Conservation (phyloP, 2,113 vertebrate species). For the Himantopus leucocephalus region DNA sequence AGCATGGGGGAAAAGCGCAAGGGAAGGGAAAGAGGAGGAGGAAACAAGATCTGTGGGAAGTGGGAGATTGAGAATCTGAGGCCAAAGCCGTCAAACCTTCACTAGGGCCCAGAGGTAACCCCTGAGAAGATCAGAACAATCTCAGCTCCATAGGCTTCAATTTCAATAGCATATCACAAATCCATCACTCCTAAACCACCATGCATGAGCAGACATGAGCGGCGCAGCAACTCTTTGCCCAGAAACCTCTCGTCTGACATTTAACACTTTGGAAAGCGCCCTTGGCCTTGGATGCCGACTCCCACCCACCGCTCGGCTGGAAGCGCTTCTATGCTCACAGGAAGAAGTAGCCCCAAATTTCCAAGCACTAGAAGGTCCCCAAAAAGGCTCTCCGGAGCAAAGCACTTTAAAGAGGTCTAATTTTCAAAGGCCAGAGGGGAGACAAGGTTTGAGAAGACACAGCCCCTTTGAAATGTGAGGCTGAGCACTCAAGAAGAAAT, state of each 20-base stretch:
- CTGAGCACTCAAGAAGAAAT: background rate
- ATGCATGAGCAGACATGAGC: background rate
- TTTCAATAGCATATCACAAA: background rate
- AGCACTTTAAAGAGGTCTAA: background rate
- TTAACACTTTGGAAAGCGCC: background rate
- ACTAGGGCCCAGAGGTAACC: background rate
- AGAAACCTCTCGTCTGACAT: background rate
- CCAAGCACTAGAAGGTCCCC: background rate
- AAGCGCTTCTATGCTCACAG: accelerated
- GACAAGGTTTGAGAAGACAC: background rate
- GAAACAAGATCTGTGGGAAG: background rate
- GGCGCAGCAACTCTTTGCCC: background rate
- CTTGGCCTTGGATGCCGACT: background rate
- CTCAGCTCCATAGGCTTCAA: background rate
- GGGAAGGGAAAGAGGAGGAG: background rate
- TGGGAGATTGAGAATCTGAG: background rate
- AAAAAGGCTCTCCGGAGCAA: background rate
- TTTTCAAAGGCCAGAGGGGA: background rate
- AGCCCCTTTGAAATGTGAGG: background rate
- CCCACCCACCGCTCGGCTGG: background rate
- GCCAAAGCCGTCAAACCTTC: background rate
- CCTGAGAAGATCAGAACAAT: background rate
- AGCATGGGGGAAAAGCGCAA: background rate
- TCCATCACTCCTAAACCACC: background rate
- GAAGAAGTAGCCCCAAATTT: background rate